These are phyloP conservation scores for Ataeniobius toweri DNA, from an alignment of 2,797 vertebrate species.

Conservation along the genomic window DNA sequence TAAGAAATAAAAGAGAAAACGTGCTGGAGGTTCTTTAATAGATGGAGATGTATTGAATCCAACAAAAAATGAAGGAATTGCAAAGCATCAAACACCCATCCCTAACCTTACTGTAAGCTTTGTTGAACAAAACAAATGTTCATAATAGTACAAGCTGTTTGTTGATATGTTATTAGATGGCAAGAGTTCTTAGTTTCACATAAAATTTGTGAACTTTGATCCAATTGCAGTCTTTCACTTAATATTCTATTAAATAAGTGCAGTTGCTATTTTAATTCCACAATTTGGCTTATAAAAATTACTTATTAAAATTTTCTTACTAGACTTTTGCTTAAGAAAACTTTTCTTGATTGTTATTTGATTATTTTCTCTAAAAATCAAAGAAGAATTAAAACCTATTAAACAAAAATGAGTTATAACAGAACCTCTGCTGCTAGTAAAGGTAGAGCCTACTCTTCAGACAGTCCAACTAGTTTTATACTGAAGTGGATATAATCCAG, in stretches of 20 bases:
- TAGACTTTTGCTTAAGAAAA: too few species aligned
- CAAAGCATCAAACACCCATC: neutral
- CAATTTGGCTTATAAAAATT: neutral
- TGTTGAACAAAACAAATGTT: neutral
- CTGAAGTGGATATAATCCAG: neutral
- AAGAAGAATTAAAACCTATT: neutral
- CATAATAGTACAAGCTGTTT: neutral
- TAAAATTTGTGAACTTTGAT: neutral
- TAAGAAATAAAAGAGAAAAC: too few species aligned
- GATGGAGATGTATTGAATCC: too few species aligned
- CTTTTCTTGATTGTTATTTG: neutral
- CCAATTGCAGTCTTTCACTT: neutral
- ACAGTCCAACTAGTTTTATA: neutral
- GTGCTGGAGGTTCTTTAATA: too few species aligned
- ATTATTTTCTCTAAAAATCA: neutral
- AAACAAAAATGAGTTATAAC: neutral
- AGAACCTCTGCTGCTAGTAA: neutral
- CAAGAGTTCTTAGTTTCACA: neutral
- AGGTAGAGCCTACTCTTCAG: neutral
- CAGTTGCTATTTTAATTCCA: neutral
- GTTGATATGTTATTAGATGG: neutral
- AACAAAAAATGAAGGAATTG: too few species aligned
- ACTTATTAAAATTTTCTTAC: neutral
- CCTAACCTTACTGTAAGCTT: neutral
- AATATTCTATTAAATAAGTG: neutral